Evolutionary conservation across 2,797 vertebrate genomes (phyloP).

Genomic region (Chelidonichthys spinosus): DNA sequence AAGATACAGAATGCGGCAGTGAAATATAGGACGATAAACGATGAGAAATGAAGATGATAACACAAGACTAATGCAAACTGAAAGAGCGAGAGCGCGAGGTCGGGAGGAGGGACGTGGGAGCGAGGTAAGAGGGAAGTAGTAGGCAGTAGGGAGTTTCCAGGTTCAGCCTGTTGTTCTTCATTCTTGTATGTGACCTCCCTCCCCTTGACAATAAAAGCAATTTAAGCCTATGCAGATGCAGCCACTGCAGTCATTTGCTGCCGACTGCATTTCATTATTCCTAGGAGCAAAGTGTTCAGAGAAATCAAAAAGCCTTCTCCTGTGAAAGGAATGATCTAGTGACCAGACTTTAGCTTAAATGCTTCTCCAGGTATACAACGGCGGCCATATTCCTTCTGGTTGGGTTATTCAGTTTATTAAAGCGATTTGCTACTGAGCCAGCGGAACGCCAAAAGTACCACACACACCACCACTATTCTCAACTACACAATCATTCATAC

Average conservation of each 20-base stretch:
- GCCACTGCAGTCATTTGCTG: conserved; percentile 33
- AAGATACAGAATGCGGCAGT: not conserved
- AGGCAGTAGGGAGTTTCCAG: conserved; percentile 28
- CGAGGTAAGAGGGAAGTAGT: conserved; percentile 12
- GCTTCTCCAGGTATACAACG: not conserved
- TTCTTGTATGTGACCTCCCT: conserved; percentile 41
- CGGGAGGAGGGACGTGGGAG: not conserved
- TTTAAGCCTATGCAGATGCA: conserved; percentile 30
- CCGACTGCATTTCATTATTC: conserved; percentile 32
- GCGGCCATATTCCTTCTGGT: conserved; percentile 1
- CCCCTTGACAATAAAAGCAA: conserved; percentile 44
- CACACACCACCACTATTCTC: conserved; percentile 1
- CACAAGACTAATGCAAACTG: not conserved
- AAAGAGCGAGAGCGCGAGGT: conserved; percentile 8
- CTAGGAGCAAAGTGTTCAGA: conserved; percentile 17
- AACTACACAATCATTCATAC: conserved; percentile 15
- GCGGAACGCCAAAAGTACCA: not conserved
- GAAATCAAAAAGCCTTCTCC: conserved; percentile 37
- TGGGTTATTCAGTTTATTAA: conserved; percentile 6
- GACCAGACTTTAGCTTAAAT: conserved; percentile 19
- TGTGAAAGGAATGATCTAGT: conserved; percentile 39
- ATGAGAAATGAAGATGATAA: conserved; percentile 5
- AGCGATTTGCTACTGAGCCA: conserved; percentile 14
- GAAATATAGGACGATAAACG: not conserved
- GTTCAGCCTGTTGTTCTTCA: conserved; percentile 54